Percentiles rank a stretch among this genome's conserved stretches.
Evolutionary conservation across 2,888 invertebrate species (phyloP).

Genomic region (Archips xylosteana): DNA sequence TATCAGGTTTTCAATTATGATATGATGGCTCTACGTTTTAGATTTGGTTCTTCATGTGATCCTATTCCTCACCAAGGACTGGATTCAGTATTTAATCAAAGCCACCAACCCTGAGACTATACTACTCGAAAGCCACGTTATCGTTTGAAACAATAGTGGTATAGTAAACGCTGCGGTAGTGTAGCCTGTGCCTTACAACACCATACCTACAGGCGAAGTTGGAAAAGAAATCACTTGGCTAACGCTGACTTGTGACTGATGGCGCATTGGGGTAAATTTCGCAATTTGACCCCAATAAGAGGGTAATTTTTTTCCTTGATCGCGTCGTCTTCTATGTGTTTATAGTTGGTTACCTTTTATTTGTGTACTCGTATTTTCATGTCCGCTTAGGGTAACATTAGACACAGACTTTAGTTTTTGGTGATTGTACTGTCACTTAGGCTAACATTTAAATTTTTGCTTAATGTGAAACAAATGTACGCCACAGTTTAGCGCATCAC

Average conservation of each 20-base stretch:
- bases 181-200: background rate
- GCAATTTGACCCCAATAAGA: conserved; percentile 11
- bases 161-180: background rate
- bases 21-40: too few species aligned
- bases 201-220: background rate
- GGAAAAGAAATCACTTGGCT: conserved; percentile 1
- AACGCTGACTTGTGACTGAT: conserved; percentile 8
- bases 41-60: too few species aligned
- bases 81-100: too few species aligned
- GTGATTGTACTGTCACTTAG: too few species aligned
- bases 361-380: background rate
- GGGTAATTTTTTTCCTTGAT: conserved; percentile 8
- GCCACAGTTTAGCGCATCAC: too few species aligned
- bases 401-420: too few species aligned
- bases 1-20: too few species aligned
- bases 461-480: too few species aligned
- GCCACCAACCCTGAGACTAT: too few species aligned
- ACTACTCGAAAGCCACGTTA: too few species aligned
- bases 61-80: too few species aligned
- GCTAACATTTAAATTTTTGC: too few species aligned
- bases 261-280: conserved; percentile 9
- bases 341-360: conserved; percentile 7
- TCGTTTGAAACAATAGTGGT: background rate
- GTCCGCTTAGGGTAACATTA: background rate
- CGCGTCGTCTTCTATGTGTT: background rate